Conservation (phyloP, 2,797 vertebrate genomes). For the Ceyx erithaca region DNA sequence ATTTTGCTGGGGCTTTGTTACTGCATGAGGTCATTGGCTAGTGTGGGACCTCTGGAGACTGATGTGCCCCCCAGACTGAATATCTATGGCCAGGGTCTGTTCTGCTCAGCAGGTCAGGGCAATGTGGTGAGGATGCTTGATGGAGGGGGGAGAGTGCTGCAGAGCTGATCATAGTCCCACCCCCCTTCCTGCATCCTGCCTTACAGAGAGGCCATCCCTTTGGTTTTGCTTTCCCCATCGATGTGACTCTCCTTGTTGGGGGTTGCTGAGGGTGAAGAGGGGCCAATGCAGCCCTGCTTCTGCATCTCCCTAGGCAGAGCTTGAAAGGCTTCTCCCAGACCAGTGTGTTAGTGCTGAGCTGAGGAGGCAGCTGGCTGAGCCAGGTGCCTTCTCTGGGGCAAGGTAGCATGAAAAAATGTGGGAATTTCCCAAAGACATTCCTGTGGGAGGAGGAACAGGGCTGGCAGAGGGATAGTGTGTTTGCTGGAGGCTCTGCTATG, state of each 20-base stretch:
- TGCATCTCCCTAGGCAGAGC: not conserved
- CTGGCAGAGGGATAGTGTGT: constrained; percentile 2
- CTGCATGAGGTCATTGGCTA: accelerated
- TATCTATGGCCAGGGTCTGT: not conserved
- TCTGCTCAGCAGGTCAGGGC: not conserved
- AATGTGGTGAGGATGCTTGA: accelerated
- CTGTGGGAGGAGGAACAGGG: not conserved
- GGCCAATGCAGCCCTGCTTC: not conserved
- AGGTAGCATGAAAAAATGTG: not conserved
- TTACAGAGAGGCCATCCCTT: not conserved
- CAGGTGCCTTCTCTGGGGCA: constrained; percentile 6
- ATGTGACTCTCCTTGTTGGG: accelerated
- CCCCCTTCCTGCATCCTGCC: accelerated
- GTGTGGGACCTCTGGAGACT: not conserved
- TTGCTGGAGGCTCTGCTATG: constrained; percentile 32
- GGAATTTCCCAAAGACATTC: constrained; percentile 5
- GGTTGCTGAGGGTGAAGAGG: not conserved
- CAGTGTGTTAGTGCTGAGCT: accelerated
- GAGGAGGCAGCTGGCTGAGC: not conserved
- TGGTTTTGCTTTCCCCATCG: not conserved
- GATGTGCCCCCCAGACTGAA: not conserved
- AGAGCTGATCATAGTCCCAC: not conserved
- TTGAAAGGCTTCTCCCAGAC: not conserved
- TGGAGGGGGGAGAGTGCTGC: not conserved
- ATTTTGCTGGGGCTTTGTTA: not conserved